phyloP scores from a whole-genome alignment of 1,140 invertebrate species.

The Calephelis virginiensis region DNA sequence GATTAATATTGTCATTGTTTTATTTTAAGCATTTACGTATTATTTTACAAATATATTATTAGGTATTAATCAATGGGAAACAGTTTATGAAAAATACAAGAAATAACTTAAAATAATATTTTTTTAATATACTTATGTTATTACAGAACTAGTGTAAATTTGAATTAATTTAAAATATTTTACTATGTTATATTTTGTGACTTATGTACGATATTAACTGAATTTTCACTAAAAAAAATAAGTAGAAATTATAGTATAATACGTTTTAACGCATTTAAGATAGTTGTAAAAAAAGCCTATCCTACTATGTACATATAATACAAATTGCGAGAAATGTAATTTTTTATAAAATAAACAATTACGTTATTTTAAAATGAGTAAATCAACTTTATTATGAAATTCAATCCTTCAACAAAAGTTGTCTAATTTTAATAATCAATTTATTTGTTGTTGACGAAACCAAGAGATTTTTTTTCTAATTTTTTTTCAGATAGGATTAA shows the following conservation, averaged over 20 bases:
- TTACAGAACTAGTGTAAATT: neutral
- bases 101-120: conserved; percentile 3
- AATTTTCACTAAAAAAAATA: neutral
- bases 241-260: neutral
- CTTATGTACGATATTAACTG: neutral
- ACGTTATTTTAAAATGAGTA: neutral
- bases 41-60: conserved; percentile 39
- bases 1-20: conserved; percentile 75
- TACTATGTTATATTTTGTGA: neutral
- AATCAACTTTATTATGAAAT: neutral
- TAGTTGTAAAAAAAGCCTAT: conserved; percentile 60
- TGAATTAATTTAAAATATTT: neutral
- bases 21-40: conserved; percentile 65
- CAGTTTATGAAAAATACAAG: conserved; percentile 9
- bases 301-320: conserved; percentile 69
- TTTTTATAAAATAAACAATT: neutral
- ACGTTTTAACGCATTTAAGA: neutral
- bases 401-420: too few relatives aligned
- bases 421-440: too few relatives aligned
- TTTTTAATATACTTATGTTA: neutral
- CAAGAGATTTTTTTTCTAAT: too few relatives aligned
- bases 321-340: conserved; percentile 37
- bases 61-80: conserved; percentile 12
- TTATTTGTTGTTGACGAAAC: too few relatives aligned
- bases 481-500: too few relatives aligned